Base-by-base conservation (phyloP, 1,140 invertebrate genomes). In the Homarus americanus region DNA sequence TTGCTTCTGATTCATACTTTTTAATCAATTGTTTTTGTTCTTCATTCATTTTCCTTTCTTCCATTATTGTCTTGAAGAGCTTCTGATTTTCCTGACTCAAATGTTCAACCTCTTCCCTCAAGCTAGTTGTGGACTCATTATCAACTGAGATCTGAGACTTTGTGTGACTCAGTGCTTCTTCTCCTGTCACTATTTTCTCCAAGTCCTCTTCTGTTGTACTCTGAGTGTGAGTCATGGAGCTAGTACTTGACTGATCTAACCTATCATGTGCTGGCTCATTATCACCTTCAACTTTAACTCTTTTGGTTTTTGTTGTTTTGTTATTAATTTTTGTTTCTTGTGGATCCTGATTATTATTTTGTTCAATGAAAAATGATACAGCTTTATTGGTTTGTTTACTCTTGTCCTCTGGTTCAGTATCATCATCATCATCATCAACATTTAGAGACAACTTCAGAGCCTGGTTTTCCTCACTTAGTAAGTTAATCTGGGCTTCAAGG, bases 391-490 rank as follows among this genome's bases (percentile, higher is more conserved):
- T 66, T 32, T 85, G 40, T 79, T 79, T 79, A 20, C 40, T 32
- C 12, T 5, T 15, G 15, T 49, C 44, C 41, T 38, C 53, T 34
- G 10, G 34, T 15, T 36, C 32, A 9, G 15, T 20, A 34, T 2
- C 85, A 36, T 12, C 17, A 58, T 79, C 34, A 41, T 41, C 40
- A 41, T 41, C 40, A 12, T 82, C 80, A 36, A 53, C 87, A 76
- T 78, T 73, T 49, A 90, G 34, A 40, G 32, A n/a, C 20, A 63
- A 72, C 36, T 84, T 84, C 40, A 90, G 53, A 9, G 88, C 69
- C 17, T 90, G 44, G 41, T 90, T 90, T 44, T 90, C 88, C 66
- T 90, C 53, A 78, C 72, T 83, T 34, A 90, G 44, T 20, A 78
- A 90, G 32, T 84, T 69, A 63, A 91, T 84, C 40, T 53, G 36